Evolutionary conservation across 2,888 invertebrate species (phyloP).

Genomic region (Melinopterus prodromus): DNA sequence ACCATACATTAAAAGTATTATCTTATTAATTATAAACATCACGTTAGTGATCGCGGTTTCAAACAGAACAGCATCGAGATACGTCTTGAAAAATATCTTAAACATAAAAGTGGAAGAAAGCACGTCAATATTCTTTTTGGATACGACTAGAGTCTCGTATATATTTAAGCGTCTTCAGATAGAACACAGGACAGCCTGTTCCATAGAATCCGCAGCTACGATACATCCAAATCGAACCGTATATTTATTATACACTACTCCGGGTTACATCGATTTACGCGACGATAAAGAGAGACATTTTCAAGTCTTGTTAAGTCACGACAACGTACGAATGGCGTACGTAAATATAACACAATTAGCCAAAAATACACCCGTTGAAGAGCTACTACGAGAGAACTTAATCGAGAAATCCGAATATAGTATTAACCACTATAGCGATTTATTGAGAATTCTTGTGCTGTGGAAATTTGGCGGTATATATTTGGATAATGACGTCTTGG

Average conservation of each 20-base stretch:
- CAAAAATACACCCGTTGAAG: constrained; percentile 66
- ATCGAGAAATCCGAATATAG: constrained; percentile 66
- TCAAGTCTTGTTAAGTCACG: constrained; percentile 57
- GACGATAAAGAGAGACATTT: constrained; percentile 52
- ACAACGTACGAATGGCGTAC: constrained; percentile 64
- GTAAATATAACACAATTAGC: constrained; percentile 64
- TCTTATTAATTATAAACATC: background rate
- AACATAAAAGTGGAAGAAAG: background rate
- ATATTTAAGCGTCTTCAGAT: constrained; percentile 59
- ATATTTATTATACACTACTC: constrained; percentile 65
- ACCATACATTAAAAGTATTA: background rate
- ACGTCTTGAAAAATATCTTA: background rate
- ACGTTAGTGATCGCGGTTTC: background rate
- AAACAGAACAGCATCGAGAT: background rate
- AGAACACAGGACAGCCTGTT: constrained; percentile 70
- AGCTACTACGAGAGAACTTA: constrained; percentile 60
- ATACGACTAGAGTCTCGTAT: constrained; percentile 67
- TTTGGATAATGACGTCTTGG: constrained; percentile 77
- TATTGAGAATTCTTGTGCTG: constrained; percentile 72
- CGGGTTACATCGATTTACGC: constrained; percentile 51
- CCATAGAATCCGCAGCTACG: constrained; percentile 72
- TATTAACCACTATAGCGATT: constrained; percentile 70
- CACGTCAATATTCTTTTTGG: constrained; percentile 71
- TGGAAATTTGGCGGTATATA: constrained; percentile 83
- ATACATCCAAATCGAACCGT: constrained; percentile 67